These are phyloP conservation scores for Megaustenia siamemsis DNA, from an alignment of 2,888 invertebrate species.

Conservation along the genomic window DNA sequence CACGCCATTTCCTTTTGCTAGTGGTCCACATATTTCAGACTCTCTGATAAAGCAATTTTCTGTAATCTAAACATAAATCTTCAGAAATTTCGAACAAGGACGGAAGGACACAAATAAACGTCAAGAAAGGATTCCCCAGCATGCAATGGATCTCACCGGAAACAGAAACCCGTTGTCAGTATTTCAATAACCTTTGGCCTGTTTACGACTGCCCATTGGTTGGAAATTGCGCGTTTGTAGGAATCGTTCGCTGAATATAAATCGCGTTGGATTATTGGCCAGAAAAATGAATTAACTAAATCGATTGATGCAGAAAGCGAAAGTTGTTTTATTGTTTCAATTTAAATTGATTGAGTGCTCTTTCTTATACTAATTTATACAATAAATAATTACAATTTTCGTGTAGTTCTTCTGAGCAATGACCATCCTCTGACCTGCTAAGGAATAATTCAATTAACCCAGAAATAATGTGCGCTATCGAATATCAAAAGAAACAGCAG, in stretches of 20 bases:
- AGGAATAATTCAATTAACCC: background rate
- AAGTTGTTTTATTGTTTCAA: too few species aligned
- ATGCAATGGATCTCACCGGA: background rate
- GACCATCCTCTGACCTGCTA: background rate
- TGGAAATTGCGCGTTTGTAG: background rate
- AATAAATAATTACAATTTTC: background rate
- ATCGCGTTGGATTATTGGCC: background rate
- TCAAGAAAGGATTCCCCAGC: background rate
- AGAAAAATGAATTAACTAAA: background rate
- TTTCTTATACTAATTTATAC: background rate
- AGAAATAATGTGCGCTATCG: too few species aligned
- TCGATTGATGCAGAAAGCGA: background rate
- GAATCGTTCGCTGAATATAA: background rate
- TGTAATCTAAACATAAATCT: too few species aligned
- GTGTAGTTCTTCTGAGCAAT: background rate
- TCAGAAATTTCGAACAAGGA: too few species aligned
- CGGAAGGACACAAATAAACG: background rate
- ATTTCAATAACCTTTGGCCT: background rate
- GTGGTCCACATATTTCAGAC: too few species aligned
- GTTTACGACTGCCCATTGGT: background rate
- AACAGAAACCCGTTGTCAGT: background rate
- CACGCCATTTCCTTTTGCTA: too few species aligned
- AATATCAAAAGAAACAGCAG: too few species aligned
- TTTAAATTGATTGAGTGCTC: background rate
- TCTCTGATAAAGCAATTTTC: too few species aligned